A percentile compares a stretch with the other conserved stretches of the same genome.
phyloP scores from a whole-genome alignment of 2,113 vertebrate genomes.

The Orcinus orca region DNA sequence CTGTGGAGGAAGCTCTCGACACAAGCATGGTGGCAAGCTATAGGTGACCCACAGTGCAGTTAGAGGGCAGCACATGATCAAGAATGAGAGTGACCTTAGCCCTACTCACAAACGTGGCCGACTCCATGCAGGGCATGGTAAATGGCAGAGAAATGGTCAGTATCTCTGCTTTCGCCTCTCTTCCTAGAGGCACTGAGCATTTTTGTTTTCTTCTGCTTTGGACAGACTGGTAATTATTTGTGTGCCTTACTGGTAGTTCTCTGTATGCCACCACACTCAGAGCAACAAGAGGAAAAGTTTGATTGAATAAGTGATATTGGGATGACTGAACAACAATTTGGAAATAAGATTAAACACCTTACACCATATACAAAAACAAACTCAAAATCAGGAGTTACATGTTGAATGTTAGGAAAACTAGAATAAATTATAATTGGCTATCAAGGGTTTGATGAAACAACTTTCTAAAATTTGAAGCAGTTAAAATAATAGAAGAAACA shows the following conservation, averaged over 20 bases:
- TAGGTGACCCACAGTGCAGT: accelerated
- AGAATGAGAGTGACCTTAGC: background rate
- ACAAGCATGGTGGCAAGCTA: background rate
- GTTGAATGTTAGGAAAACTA: background rate
- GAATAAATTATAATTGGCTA: background rate
- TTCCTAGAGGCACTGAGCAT: background rate
- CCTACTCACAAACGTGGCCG: no score
- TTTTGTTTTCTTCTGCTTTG: background rate
- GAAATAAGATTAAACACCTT: background rate
- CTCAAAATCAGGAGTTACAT: background rate
- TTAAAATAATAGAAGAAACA: background rate
- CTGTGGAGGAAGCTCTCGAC: background rate
- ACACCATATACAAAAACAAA: background rate
- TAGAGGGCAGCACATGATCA: background rate
- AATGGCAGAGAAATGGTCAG: no score
- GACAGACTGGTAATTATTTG: background rate
- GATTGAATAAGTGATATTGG: background rate
- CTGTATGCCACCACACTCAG: background rate
- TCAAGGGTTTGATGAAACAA: background rate
- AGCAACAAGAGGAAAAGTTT: background rate
- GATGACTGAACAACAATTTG: background rate
- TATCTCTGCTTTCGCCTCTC: background rate
- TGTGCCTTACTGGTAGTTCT: background rate
- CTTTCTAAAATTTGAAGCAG: background rate
- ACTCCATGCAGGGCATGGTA: background rate